A percentile compares a stretch with the other conserved stretches of the same genome.
Evolutionary conservation across 2,113 vertebrate genomes (phyloP).

Genomic region (Parotia lawesii): DNA sequence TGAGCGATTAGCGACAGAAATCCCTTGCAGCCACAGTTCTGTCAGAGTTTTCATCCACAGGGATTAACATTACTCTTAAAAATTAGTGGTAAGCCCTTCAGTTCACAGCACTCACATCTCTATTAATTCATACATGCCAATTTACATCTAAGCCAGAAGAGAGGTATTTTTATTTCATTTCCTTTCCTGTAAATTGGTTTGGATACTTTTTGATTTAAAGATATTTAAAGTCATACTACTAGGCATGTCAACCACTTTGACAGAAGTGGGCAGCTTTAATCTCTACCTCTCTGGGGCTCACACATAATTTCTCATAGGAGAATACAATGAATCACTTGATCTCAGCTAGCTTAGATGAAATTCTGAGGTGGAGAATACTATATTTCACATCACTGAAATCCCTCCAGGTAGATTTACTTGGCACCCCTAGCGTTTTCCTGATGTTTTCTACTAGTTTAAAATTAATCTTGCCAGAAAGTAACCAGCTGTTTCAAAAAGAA

Average conservation of each 20-base stretch:
- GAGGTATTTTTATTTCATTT: conserved; percentile 39
- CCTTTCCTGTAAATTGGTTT: conserved; percentile 34
- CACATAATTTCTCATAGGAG: conserved; percentile 18
- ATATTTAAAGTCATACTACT: conserved; percentile 10
- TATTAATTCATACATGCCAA: conserved; percentile 33
- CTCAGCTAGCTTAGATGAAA: not conserved
- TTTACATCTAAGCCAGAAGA: not conserved
- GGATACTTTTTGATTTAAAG: conserved; percentile 55
- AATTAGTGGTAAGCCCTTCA: not conserved
- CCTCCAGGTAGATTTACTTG: not conserved
- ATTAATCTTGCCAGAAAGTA: not conserved
- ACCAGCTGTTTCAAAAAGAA: not conserved
- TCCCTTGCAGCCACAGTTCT: not conserved
- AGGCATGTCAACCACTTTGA: not conserved
- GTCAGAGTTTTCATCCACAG: not conserved
- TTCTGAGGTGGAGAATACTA: not conserved
- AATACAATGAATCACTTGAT: conserved; percentile 12
- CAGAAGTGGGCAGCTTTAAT: conserved; percentile 5
- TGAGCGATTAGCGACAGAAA: not conserved
- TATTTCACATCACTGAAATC: not conserved
- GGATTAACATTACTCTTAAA: not conserved
- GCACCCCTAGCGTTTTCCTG: not conserved
- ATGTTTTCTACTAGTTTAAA: not conserved
- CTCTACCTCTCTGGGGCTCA: not conserved
- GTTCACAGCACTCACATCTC: conserved; percentile 19